Conservation (phyloP, 2,113 vertebrate species). For the Ellobius talpinus region DNA sequence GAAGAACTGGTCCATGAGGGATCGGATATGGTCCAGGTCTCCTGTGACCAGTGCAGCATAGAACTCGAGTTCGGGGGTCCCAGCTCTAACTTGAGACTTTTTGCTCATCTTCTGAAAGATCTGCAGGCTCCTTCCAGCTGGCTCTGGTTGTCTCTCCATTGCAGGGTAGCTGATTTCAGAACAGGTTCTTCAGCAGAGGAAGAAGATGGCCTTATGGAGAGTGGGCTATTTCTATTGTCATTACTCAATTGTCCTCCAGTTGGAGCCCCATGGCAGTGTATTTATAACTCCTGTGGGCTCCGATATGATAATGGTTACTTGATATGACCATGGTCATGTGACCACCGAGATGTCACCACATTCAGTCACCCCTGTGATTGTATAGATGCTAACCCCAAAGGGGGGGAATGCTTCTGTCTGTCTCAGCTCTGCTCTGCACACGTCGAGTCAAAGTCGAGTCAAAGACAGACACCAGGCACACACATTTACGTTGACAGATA, state of each 20-base stretch:
- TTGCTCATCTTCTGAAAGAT: conserved; percentile 77
- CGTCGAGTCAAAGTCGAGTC: accelerated
- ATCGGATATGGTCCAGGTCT: conserved; percentile 80
- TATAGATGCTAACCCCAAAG: not conserved
- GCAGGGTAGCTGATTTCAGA: not conserved
- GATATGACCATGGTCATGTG: conserved; percentile 63
- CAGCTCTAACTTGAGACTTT: not conserved
- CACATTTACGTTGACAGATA: accelerated
- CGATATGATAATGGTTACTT: conserved; percentile 56
- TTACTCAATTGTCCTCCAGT: conserved; percentile 75
- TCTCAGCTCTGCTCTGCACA: not conserved
- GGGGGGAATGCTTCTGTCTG: not conserved
- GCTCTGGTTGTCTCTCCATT: conserved; percentile 64
- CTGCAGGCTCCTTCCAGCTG: conserved; percentile 66
- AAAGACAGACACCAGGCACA: not conserved
- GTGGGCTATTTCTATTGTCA: conserved; percentile 80
- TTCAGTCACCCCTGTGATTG: not conserved
- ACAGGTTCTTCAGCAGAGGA: conserved; percentile 35
- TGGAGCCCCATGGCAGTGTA: conserved; percentile 56
- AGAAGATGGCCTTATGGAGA: conserved; percentile 46
- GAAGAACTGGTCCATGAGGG: conserved; percentile 78
- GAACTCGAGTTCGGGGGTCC: conserved; percentile 37
- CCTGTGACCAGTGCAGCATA: conserved; percentile 82
- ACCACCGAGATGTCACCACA: not conserved
- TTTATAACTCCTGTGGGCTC: conserved; percentile 80